Percentiles rank a stretch among this genome's conserved stretches.
phyloP scores from a whole-genome alignment of 2,888 invertebrate species.

The Lagria hirta region DNA sequence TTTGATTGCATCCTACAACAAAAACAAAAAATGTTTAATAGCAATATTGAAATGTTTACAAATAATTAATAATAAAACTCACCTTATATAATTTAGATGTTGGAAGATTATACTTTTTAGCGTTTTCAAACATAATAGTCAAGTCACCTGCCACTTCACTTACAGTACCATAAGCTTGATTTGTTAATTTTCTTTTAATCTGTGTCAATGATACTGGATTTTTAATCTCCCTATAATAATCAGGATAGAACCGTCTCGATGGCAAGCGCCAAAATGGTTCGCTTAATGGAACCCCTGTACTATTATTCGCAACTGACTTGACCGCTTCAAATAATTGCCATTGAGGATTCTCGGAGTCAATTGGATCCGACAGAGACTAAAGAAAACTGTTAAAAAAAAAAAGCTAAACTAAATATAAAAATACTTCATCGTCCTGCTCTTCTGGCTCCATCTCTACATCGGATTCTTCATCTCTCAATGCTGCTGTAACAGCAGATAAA shows the following conservation, averaged over 20 bases:
- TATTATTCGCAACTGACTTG: conserved; percentile 62
- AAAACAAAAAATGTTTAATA: conserved; percentile 5
- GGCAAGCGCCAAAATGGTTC: conserved; percentile 95
- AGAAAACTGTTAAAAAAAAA: conserved; percentile 54
- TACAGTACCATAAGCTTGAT: conserved; percentile 79
- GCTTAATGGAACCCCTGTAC: conserved; percentile 79
- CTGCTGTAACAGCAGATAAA: conserved; percentile 63
- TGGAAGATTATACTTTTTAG: conserved; percentile 83
- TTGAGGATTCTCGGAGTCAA: conserved; percentile 72
- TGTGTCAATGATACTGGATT: conserved; percentile 93
- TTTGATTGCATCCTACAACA: conserved; percentile 67
- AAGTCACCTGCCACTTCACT: conserved; percentile 91
- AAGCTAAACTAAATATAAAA: conserved; percentile 8
- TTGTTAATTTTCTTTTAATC: conserved; percentile 81
- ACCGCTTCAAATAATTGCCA: conserved; percentile 91
- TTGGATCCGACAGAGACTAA: conserved; percentile 54
- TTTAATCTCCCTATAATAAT: conserved; percentile 96
- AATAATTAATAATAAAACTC: conserved; percentile 29
- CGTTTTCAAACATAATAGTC: conserved; percentile 96
- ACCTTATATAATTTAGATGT: conserved; percentile 81
- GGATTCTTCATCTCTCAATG: conserved; percentile 64
- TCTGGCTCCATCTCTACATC: conserved; percentile 64
- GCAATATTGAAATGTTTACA: not conserved
- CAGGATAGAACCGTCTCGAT: conserved; percentile 87
- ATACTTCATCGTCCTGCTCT: conserved; percentile 53